These are phyloP conservation scores for Cyaniris semiargus DNA, from an alignment of 2,888 invertebrate genomes.

Conservation along the genomic window DNA sequence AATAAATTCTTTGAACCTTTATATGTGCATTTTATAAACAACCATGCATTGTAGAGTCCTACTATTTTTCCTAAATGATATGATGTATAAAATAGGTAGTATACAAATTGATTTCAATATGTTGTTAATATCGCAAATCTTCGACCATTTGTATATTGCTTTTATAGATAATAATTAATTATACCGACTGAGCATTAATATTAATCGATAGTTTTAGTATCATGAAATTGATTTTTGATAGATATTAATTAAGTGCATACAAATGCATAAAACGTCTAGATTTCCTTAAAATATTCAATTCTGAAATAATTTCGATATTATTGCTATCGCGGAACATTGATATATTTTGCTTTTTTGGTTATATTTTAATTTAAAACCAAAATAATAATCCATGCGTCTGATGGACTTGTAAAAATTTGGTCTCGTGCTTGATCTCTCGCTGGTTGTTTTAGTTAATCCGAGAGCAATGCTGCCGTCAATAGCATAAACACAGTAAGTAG, in stretches of 20 bases:
- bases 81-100: background rate
- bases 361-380: background rate
- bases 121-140: background rate
- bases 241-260: background rate
- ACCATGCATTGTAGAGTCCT: too few relatives aligned
- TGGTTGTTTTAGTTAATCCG: too few relatives aligned
- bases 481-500: too few relatives aligned
- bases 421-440: too few relatives aligned
- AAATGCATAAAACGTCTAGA: background rate
- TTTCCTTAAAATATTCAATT: background rate
- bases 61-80: too few relatives aligned
- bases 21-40: too few relatives aligned
- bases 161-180: background rate
- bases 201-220: constrained; percentile 9
- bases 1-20: too few relatives aligned
- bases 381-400: too few relatives aligned
- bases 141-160: background rate
- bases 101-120: background rate
- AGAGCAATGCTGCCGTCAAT: too few relatives aligned
- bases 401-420: background rate
- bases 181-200: background rate
- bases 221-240: constrained; percentile 1
- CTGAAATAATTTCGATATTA: background rate
- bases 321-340: background rate
- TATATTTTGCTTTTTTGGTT: background rate